These are phyloP conservation scores for Lucilia sericata DNA, from an alignment of 1,140 invertebrate species.

Conservation along the genomic window DNA sequence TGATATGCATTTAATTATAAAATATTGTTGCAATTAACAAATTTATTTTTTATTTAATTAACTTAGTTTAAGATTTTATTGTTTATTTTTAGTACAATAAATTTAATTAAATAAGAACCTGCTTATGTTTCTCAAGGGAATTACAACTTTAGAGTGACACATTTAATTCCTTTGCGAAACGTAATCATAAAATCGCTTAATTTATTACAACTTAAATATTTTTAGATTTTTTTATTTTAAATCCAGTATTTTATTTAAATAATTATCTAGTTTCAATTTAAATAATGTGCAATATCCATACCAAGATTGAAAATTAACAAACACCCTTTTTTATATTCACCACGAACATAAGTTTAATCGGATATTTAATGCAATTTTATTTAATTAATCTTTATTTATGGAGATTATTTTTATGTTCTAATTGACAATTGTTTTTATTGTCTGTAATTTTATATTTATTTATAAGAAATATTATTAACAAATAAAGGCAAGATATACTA, in stretches of 20 bases:
- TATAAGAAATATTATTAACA: too few relatives aligned
- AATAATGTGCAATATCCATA: constrained; percentile 32
- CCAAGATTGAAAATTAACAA: neutral
- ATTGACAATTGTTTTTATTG: too few relatives aligned
- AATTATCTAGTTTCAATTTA: constrained; percentile 1
- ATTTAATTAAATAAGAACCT: neutral
- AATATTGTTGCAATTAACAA: constrained; percentile 28
- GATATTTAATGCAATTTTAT: too few relatives aligned
- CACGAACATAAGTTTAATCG: too few relatives aligned
- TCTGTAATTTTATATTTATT: too few relatives aligned
- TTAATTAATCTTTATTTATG: too few relatives aligned
- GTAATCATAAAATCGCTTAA: constrained; percentile 52
- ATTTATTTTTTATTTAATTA: neutral
- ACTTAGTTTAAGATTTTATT: neutral
- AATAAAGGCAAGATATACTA: too few relatives aligned
- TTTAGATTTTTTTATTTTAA: neutral
- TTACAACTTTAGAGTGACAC: constrained; percentile 44
- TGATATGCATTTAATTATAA: constrained; percentile 26
- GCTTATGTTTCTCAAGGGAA: constrained; percentile 66
- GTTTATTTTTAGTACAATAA: constrained; percentile 1
- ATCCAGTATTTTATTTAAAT: constrained; percentile 27
- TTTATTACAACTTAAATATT: constrained; percentile 26
- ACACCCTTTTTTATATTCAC: too few relatives aligned
- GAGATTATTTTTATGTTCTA: too few relatives aligned
- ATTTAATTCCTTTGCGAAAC: constrained; percentile 61